phyloP scores from a whole-genome alignment of 2,888 invertebrate species.

The Drosophila borborema region DNA sequence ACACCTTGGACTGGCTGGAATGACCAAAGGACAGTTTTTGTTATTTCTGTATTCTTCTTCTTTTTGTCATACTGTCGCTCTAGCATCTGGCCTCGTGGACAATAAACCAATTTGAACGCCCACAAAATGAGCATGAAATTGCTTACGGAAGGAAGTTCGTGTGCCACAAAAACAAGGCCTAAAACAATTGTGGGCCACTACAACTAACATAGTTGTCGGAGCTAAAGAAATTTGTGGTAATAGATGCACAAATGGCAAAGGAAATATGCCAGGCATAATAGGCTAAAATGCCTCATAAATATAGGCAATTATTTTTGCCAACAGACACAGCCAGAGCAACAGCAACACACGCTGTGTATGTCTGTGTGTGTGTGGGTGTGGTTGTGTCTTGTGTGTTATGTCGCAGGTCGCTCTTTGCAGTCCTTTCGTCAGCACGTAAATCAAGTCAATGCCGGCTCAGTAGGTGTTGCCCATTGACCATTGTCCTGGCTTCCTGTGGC shows the following conservation, averaged over 20 bases:
- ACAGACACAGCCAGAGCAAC: conserved; percentile 44
- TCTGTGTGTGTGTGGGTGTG: conserved; percentile 3
- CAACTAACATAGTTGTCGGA: conserved; percentile 74
- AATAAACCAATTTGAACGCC: conserved; percentile 81
- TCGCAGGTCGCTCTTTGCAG: conserved; percentile 46
- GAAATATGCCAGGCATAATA: conserved; percentile 78
- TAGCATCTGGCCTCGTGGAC: conserved; percentile 53
- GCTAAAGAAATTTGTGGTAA: conserved; percentile 48
- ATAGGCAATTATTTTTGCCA: conserved; percentile 77
- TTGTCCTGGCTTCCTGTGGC: conserved; percentile 57
- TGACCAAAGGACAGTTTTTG: conserved; percentile 23
- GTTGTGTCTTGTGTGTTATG: conserved; percentile 4
- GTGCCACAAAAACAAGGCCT: conserved; percentile 76
- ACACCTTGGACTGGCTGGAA: conserved; percentile 52
- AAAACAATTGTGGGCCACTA: conserved; percentile 65
- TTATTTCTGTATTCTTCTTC: background rate
- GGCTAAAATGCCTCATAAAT: conserved; percentile 82
- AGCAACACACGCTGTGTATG: conserved; percentile 17
- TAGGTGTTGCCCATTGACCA: conserved; percentile 70
- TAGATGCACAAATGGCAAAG: conserved; percentile 60
- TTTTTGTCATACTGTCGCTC: conserved; percentile 1
- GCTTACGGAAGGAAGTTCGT: conserved; percentile 84
- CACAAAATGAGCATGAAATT: conserved; percentile 85
- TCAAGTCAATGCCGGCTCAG: conserved; percentile 61
- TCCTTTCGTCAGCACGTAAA: conserved; percentile 83